phyloP scores from a whole-genome alignment of 1,140 invertebrate species.

The Lepidurus packardi region DNA sequence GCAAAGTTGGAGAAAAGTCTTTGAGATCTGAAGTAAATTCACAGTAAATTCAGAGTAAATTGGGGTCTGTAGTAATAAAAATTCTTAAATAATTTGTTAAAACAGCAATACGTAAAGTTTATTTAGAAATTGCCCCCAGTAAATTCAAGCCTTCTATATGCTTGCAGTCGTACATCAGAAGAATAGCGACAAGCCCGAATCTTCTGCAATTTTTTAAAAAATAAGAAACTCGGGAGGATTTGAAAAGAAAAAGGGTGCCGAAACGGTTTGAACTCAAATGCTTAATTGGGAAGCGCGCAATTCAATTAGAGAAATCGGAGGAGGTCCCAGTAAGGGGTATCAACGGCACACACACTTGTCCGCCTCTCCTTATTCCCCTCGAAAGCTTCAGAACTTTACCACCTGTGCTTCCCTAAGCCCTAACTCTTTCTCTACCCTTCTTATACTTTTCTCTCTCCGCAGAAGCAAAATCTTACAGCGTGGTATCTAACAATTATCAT shows the following conservation, averaged over 20 bases:
- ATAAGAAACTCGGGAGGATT: not conserved
- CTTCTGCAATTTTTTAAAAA: not conserved
- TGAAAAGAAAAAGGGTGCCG: not conserved
- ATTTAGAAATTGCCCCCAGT: not conserved
- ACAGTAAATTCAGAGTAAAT: no score
- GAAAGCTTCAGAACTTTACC: not conserved
- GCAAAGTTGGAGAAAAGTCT: no score
- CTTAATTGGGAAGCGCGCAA: constrained; percentile 12
- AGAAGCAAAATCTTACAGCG: constrained; percentile 11
- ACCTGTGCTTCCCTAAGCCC: not conserved
- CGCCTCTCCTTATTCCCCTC: not conserved
- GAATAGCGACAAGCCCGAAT: not conserved
- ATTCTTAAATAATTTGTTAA: no score
- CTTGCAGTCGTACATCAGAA: not conserved
- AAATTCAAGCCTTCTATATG: not conserved
- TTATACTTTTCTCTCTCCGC: not conserved
- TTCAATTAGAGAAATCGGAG: constrained; percentile 16
- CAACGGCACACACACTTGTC: not conserved
- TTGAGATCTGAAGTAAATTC: no score
- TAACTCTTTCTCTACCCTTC: not conserved
- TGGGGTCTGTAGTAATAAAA: no score
- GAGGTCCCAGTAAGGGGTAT: constrained; percentile 11
- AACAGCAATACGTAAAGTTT: not conserved
- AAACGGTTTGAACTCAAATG: not conserved
- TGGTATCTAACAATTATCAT: not conserved